Evolutionary conservation across 2,888 invertebrate species (phyloP), one percentile per base, ranked within the genome.

Genomic region (Panopea generosa): DNA sequence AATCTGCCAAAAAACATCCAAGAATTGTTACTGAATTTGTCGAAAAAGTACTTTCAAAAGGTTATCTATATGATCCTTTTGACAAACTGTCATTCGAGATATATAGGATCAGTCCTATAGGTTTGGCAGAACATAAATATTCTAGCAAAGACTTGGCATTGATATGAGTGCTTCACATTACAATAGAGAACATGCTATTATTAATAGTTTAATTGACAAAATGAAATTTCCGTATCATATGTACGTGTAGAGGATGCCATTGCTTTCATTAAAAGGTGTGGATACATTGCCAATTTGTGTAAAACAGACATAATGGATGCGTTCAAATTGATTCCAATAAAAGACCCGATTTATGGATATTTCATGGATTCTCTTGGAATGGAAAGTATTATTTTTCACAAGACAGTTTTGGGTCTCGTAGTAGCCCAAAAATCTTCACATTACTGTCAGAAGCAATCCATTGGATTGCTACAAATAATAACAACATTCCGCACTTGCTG

Each of bases 121-220:
- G 73, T 11, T 43, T 82, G 27, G 79, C 73, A 0, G 55, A 33
- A 27, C 61, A 67, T 1, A 84, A 82, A 66, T 79, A 82, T 52
- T 76, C 73, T 4, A 65, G 63, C 16, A 78, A 79, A 40, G 33
- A 78, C 49, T 84, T 0, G 82, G 80, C 3, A 53, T 82, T 2
- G 84, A 84, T 60, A 16, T 81, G 2, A 82, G 77, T 9, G 57
- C 80, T 0, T 78, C 82, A n/a, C 84, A 80, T 59, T 49, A 82
- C 14, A 52, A 72, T 50, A 2, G 11, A n/a, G n/a, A 43, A 9
- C 52, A 77, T 24, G 24, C 20, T 14, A 83, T 78, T 24, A 55
- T 83, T 2, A 83, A 77, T 38, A 59, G 70, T 16, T 26, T 83
- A n/a, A 83, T 83, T 26, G 68, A 70, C 47, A 80, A 83, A 66